These are phyloP conservation scores for Clanis bilineata DNA, from an alignment of 2,888 invertebrate species.

Conservation along the genomic window DNA sequence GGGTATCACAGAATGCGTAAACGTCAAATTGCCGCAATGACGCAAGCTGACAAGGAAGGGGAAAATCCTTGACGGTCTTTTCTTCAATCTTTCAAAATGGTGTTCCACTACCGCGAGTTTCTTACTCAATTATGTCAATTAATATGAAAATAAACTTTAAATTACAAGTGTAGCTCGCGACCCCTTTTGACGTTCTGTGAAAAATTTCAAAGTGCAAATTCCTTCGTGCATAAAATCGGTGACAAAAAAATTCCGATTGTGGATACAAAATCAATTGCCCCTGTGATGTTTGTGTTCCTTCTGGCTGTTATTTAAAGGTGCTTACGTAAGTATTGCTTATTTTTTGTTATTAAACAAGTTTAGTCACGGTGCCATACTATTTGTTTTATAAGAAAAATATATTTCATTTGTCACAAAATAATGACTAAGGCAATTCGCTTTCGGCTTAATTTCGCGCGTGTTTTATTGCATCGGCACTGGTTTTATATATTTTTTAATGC, in stretches of 20 bases:
- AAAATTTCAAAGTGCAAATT: constrained; percentile 47
- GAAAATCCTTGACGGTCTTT: constrained; percentile 71
- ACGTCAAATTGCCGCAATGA: constrained; percentile 71
- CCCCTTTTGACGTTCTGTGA: constrained; percentile 26
- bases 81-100: constrained; percentile 78
- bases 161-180: constrained; percentile 43
- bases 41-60: constrained; percentile 60
- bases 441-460: neutral
- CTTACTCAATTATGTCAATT: constrained; percentile 62
- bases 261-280: constrained; percentile 58
- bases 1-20: constrained; percentile 22
- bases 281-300: constrained; percentile 70
- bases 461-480: neutral
- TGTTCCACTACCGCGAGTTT: constrained; percentile 73
- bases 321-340: constrained; percentile 72
- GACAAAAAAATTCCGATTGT: constrained; percentile 39
- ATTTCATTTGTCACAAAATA: neutral
- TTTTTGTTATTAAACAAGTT: constrained; percentile 59
- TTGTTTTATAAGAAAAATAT: constrained; percentile 5
- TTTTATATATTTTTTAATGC: constrained; percentile 8
- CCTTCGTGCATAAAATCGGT: constrained; percentile 30
- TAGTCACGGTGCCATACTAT: constrained; percentile 22
- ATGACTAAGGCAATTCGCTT: neutral
- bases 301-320: constrained; percentile 65
- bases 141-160: constrained; percentile 61